Evolutionary conservation across 2,888 invertebrate species (phyloP).

Genomic region (Agrochola lota): DNA sequence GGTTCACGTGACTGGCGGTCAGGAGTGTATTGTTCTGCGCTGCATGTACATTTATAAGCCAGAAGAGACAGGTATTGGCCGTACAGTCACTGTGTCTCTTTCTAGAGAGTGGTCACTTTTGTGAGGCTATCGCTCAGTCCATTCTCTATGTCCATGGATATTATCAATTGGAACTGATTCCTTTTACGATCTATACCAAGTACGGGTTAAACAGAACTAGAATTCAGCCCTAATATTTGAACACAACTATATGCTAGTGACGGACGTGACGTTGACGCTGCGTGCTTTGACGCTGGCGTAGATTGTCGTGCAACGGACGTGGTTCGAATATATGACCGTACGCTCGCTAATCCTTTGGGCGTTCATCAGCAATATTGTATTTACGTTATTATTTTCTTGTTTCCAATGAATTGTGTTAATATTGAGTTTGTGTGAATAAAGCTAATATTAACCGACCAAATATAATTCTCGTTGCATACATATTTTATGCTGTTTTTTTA

Average conservation of each 20-base stretch:
- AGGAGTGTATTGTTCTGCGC: too few relatives aligned
- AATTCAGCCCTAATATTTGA: neutral
- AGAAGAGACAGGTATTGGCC: too few relatives aligned
- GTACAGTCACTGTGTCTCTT: too few relatives aligned
- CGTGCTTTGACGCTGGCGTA: neutral
- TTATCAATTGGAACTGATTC: too few relatives aligned
- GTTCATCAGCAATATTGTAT: constrained; percentile 19
- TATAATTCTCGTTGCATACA: constrained; percentile 58
- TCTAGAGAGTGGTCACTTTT: too few relatives aligned
- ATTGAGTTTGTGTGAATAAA: constrained; percentile 36
- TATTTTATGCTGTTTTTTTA: constrained; percentile 49
- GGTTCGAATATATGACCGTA: constrained; percentile 1
- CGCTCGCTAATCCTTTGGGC: neutral
- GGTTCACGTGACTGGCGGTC: too few relatives aligned
- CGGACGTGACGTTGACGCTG: neutral
- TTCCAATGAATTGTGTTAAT: constrained; percentile 36
- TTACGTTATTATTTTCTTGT: constrained; percentile 2
- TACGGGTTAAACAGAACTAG: too few relatives aligned
- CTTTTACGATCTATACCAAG: too few relatives aligned
- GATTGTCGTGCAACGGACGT: neutral
- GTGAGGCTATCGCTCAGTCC: too few relatives aligned
- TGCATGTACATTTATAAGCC: too few relatives aligned
- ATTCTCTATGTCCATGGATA: too few relatives aligned
- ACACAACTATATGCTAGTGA: neutral
- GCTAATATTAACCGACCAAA: constrained; percentile 45